Conservation (phyloP, 2,888 invertebrate species). For the Drosophila birchii region DNA sequence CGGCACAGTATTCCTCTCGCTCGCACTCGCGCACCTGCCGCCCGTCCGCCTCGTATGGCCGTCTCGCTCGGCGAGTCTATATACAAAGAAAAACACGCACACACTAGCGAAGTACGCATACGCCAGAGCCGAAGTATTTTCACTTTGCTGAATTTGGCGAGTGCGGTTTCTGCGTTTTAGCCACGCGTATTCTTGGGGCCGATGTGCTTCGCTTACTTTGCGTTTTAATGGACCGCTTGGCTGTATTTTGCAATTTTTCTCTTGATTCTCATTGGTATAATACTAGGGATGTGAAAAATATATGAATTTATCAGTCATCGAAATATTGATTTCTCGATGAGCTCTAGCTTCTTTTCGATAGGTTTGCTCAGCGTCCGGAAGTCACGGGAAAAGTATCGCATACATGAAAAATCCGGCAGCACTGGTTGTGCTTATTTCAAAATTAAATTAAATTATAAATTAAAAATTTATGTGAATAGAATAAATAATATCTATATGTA, state of each 20-base stretch:
- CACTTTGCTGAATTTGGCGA: constrained; percentile 60
- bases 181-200: constrained; percentile 15
- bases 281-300: not conserved
- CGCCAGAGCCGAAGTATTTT: constrained; percentile 71
- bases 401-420: too few relatives aligned
- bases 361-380: too few relatives aligned
- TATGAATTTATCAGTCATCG: too few relatives aligned
- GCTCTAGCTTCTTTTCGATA: too few relatives aligned
- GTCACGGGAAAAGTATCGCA: too few relatives aligned
- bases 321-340: too few relatives aligned
- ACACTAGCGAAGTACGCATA: constrained; percentile 52
- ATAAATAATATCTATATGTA: too few relatives aligned
- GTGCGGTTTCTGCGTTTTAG: constrained; percentile 5
- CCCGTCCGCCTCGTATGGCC: constrained; percentile 36
- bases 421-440: too few relatives aligned
- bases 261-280: constrained; percentile 56
- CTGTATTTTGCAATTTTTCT: constrained; percentile 45
- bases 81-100: constrained; percentile 80
- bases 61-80: constrained; percentile 68
- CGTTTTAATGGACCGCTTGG: constrained; percentile 51
- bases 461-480: too few relatives aligned
- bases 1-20: constrained; percentile 49
- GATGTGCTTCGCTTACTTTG: constrained; percentile 52
- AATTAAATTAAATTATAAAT: too few relatives aligned
- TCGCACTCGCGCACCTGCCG: constrained; percentile 59